These are phyloP conservation scores for Hermetia illucens DNA, from an alignment of 1,140 invertebrate species.

Conservation along the genomic window DNA sequence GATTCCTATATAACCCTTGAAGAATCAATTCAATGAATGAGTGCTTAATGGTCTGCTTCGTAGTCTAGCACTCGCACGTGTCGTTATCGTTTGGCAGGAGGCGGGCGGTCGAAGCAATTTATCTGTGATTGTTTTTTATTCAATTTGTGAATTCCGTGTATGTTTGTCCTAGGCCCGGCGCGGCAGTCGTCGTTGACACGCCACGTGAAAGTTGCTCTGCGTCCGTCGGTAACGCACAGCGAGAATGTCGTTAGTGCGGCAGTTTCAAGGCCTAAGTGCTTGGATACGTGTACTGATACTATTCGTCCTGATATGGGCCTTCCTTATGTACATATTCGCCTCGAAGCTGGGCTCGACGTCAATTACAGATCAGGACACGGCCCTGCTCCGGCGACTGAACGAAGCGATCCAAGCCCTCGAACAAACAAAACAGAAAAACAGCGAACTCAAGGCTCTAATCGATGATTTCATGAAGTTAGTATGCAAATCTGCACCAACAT, in stretches of 20 bases:
- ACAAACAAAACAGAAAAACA: conserved; percentile 24
- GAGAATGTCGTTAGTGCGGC: conserved; percentile 25
- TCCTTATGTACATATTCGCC: conserved; percentile 27
- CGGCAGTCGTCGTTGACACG: too few relatives aligned
- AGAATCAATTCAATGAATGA: too few relatives aligned
- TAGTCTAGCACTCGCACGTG: too few relatives aligned
- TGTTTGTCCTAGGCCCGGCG: too few relatives aligned
- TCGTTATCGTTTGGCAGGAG: too few relatives aligned
- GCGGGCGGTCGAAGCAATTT: too few relatives aligned
- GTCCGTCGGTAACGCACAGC: too few relatives aligned
- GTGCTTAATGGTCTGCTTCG: too few relatives aligned
- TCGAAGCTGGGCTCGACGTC: conserved; percentile 19
- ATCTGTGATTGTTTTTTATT: too few relatives aligned
- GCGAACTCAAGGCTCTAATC: conserved; percentile 24
- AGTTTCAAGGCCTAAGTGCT: conserved; percentile 25
- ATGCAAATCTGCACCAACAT: conserved; percentile 1
- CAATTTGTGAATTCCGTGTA: too few relatives aligned
- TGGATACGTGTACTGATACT: conserved; percentile 26
- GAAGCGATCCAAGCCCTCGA: conserved; percentile 24
- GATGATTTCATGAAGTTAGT: conserved; percentile 26
- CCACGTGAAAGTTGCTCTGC: too few relatives aligned
- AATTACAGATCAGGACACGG: conserved; percentile 16
- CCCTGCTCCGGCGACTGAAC: conserved; percentile 17
- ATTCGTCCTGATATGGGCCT: conserved; percentile 25
- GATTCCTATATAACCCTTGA: too few relatives aligned